phyloP scores from a whole-genome alignment of 2,888 invertebrate genomes.

The Tiliacea citrago region DNA sequence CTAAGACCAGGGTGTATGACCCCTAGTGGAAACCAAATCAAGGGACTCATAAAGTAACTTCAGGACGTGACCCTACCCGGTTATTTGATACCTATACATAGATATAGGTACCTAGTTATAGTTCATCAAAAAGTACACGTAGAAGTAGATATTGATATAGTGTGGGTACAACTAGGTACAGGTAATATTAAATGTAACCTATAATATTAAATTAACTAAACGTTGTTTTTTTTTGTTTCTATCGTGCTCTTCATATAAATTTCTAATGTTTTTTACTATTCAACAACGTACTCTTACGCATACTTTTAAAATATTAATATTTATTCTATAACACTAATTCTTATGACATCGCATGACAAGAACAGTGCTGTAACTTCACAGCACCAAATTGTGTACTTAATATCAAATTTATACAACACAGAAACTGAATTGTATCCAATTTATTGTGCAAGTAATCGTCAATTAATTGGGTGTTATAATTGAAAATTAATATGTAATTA shows the following conservation, averaged over 20 bases:
- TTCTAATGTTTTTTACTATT: not conserved
- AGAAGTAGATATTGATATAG: constrained; percentile 18
- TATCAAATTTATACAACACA: not conserved
- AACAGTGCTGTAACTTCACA: not conserved
- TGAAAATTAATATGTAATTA: not conserved
- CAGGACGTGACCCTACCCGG: constrained; percentile 91
- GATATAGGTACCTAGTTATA: constrained; percentile 31
- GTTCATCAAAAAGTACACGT: constrained; percentile 47
- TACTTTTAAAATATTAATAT: constrained; percentile 33
- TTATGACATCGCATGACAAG: not conserved
- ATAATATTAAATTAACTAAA: not conserved
- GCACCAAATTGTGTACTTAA: not conserved
- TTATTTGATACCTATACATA: constrained; percentile 45
- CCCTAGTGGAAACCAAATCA: constrained; percentile 96
- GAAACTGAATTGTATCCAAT: not conserved
- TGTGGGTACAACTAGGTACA: not conserved
- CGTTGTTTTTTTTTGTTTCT: not conserved
- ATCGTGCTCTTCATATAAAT: not conserved
- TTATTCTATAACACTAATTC: not conserved
- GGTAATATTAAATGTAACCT: too few species aligned
- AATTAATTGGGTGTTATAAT: not conserved
- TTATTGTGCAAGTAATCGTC: not conserved
- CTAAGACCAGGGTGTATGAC: constrained; percentile 91
- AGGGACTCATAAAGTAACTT: constrained; percentile 92
- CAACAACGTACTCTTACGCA: constrained; percentile 41